These are phyloP conservation scores for Arctocebus calabarensis DNA, from an alignment of 2,797 vertebrate species.

Conservation along the genomic window DNA sequence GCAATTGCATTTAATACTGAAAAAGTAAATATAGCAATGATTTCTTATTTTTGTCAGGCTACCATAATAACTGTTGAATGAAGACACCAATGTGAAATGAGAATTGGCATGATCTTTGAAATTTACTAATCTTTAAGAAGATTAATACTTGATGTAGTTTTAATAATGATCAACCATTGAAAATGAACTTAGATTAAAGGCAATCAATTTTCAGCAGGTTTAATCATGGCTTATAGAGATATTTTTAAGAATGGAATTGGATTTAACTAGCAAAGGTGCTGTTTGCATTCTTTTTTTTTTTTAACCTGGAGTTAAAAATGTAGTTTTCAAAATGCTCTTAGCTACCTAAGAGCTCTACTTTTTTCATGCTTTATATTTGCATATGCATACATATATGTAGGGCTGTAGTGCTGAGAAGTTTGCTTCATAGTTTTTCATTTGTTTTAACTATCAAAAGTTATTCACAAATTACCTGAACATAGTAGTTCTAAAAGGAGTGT, in stretches of 20 bases:
- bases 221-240: neutral
- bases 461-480: neutral
- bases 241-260: neutral
- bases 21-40: constrained; percentile 8
- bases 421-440: neutral
- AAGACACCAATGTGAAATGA: neutral
- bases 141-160: neutral
- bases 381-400: neutral
- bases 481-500: neutral
- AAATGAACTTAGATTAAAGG: constrained; percentile 12
- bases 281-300: neutral
- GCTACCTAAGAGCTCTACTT: neutral
- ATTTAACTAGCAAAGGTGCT: neutral
- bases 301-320: neutral
- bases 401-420: neutral
- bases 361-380: neutral
- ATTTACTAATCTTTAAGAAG: constrained; percentile 12
- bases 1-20: neutral
- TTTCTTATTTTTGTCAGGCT: constrained; percentile 55
- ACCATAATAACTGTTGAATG: neutral
- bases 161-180: constrained; percentile 1
- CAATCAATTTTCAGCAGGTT: neutral
- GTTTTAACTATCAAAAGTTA: constrained; percentile 6
- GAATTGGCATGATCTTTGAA: neutral
- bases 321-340: neutral